phyloP scores from a whole-genome alignment of 2,113 vertebrate genomes.

The Tragelaphus scriptus region DNA sequence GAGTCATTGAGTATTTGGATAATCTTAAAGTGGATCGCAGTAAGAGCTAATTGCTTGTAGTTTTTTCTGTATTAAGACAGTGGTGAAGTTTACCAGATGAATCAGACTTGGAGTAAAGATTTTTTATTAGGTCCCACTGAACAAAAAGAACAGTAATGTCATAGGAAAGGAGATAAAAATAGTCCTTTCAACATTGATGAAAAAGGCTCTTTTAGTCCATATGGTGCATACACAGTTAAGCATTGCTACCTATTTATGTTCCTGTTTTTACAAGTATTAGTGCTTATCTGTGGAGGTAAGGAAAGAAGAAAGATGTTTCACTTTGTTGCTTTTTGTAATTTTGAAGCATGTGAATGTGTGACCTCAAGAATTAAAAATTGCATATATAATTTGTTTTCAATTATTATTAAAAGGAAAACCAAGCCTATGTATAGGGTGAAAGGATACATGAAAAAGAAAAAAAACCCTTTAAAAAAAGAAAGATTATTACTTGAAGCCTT shows the following conservation, averaged over 20 bases:
- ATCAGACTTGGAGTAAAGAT: background rate
- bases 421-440: background rate
- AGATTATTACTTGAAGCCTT: background rate
- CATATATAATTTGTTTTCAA: background rate
- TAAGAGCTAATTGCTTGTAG: background rate
- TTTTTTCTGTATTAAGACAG: constrained; percentile 19
- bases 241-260: background rate
- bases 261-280: background rate
- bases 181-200: background rate
- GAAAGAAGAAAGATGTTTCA: background rate
- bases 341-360: background rate
- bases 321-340: background rate
- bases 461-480: background rate
- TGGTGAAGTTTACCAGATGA: background rate
- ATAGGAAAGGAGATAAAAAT: background rate
- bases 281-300: background rate
- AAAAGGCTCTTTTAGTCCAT: background rate
- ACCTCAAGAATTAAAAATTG: background rate
- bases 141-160: background rate
- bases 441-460: background rate
- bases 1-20: background rate
- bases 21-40: background rate
- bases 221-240: background rate
- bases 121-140: background rate
- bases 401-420: background rate